Evolutionary conservation across 2,113 vertebrate genomes (phyloP).

Genomic region (Plecturocebus donacophilus): DNA sequence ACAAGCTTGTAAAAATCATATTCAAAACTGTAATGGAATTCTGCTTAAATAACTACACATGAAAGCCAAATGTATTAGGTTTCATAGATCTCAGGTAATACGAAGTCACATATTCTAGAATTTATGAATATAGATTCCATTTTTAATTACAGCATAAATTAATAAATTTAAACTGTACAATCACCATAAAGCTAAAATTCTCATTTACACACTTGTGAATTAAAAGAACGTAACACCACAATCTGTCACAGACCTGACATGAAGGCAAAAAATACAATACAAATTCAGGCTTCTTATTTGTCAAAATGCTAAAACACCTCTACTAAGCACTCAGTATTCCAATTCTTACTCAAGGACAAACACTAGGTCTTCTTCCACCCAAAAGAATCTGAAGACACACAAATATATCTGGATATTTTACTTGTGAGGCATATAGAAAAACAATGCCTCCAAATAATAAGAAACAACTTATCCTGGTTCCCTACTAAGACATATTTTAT

Average conservation of each 20-base stretch:
- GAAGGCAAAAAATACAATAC: constrained; percentile 2
- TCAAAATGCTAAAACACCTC: constrained; percentile 24
- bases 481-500: not conserved
- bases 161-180: constrained; percentile 37
- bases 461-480: not conserved
- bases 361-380: not conserved
- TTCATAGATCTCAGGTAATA: constrained; percentile 41
- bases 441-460: not conserved
- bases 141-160: constrained; percentile 39
- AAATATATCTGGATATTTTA: not conserved
- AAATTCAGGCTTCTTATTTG: constrained; percentile 7
- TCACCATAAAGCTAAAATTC: constrained; percentile 39
- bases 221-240: not conserved
- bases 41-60: constrained; percentile 54
- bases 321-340: not conserved
- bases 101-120: constrained; percentile 24
- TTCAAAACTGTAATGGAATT: constrained; percentile 50
- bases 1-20: constrained; percentile 55
- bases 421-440: not conserved
- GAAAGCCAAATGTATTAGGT: constrained; percentile 39
- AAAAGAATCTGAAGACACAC: constrained; percentile 16
- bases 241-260: not conserved
- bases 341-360: constrained; percentile 18
- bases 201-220: constrained; percentile 14
- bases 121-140: not conserved